Evolutionary conservation across 2,113 vertebrate species (phyloP).

Genomic region (Calidris pugnax): DNA sequence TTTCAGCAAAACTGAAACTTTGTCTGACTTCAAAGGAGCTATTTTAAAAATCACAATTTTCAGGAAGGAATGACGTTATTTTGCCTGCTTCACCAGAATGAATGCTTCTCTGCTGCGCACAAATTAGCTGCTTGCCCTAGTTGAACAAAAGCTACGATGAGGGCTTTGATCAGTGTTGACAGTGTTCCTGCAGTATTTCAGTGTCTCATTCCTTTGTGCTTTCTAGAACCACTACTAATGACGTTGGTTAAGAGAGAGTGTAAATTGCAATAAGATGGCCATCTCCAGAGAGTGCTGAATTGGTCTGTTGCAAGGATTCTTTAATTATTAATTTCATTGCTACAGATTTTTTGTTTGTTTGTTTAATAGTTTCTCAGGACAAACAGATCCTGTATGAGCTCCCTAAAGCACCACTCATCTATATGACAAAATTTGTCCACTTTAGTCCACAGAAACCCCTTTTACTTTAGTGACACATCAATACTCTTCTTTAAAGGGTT

Average conservation of each 20-base stretch:
- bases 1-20: conserved; percentile 23
- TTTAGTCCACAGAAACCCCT: neutral
- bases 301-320: neutral
- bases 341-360: neutral
- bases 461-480: neutral
- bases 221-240: conserved; percentile 37
- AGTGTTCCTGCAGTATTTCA: conserved; percentile 43
- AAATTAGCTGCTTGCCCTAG: neutral
- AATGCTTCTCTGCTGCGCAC: neutral
- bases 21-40: conserved; percentile 17
- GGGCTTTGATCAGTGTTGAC: conserved; percentile 50
- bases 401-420: neutral
- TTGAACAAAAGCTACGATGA: conserved; percentile 22
- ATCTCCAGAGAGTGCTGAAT: conserved; percentile 4
- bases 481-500: neutral
- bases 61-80: neutral
- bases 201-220: conserved; percentile 39
- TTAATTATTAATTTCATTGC: conserved; percentile 43
- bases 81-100: conserved; percentile 10
- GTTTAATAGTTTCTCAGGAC: neutral
- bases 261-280: neutral
- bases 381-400: neutral
- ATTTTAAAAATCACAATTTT: conserved; percentile 40
- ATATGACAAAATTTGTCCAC: neutral
- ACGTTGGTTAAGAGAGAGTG: neutral